Evolutionary conservation across 92 coral and sea anemone species (phyloP).

Genomic region (Epizoanthus stellaris): DNA sequence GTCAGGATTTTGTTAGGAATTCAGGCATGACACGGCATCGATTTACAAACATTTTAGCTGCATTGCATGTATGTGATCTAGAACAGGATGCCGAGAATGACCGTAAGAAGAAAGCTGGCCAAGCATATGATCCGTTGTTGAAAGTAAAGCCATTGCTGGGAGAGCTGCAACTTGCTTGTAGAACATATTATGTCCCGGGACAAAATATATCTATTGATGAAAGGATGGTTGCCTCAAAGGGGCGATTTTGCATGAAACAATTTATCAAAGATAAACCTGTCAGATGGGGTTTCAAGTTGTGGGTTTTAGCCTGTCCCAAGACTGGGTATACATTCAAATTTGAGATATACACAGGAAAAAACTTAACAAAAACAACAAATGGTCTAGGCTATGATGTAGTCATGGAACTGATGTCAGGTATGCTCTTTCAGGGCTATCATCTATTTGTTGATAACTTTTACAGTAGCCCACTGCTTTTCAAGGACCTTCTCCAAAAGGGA

Average conservation of each 20-base stretch:
- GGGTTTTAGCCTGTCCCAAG: conserved; percentile 19
- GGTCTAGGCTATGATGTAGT: no score
- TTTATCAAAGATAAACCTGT: no score
- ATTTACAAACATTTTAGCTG: conserved; percentile 33
- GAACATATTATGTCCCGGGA: neutral
- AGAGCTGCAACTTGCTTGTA: conserved; percentile 1
- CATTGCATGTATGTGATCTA: conserved; percentile 44
- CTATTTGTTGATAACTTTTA: no score
- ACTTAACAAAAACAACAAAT: no score
- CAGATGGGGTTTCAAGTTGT: conserved; percentile 40
- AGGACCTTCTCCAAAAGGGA: no score
- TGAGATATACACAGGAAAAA: no score
- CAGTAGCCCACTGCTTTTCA: no score
- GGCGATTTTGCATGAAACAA: conserved; percentile 38
- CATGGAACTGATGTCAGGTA: no score
- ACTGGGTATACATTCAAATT: no score
- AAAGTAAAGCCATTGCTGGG: conserved; percentile 14
- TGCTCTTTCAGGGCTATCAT: no score
- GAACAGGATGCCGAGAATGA: conserved; percentile 47
- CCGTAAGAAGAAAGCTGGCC: conserved; percentile 23
- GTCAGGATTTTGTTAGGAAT: conserved; percentile 28
- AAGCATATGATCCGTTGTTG: conserved; percentile 34
- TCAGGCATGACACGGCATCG: conserved; percentile 41
- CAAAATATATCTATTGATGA: conserved; percentile 32
- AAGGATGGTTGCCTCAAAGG: conserved; percentile 51